Evolutionary conservation across 2,113 vertebrate genomes (phyloP), one percentile per base, ranked within the genome.

Genomic region (Rhineura floridana): DNA sequence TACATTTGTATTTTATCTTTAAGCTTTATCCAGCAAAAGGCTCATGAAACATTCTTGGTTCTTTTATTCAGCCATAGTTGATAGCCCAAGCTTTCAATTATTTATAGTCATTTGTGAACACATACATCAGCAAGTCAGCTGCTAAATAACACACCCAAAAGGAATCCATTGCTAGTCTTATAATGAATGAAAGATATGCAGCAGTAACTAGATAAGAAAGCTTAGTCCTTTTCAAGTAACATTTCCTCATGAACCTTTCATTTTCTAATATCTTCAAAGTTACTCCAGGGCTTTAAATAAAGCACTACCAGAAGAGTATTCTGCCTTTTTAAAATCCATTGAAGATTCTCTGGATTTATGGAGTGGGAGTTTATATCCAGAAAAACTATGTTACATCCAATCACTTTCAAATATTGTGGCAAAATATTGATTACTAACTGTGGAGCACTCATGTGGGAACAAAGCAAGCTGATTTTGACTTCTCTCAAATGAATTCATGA

Each of bases 1-100:
- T 21, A 23, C 7, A 63, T 0, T 65, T 90, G 65, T 84, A 50
- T 93, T 94, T 94, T 73, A 92, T 91, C 87, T 91, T 92, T 81
- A 90, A 81, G 48, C 93, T 93, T 95, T 92, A 87, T 85, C 42
- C 88, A 84, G 42, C 67, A 87, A 91, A 91, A 78, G 15, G 80
- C 90, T 86, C 28, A 72, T 83, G 44, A 94, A 93, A 69, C 17
- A 48, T 65, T 84, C 75, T 87, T 87, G 65, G 0, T 52, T 92
- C 72, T 89, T 87, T 92, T 85, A 90, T 91, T 89, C 55, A 83
- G 78, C 90, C 78, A 87, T 25, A 46, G 15, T 85, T 90, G 86
- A 59, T 90, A 62, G 46, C 89, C 1, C 89, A 52, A 85, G 7
- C 85, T 48, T 94, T 93, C 79, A 90, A 85, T 91, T 83, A 82